These are phyloP conservation scores for Antigone vipio DNA, from an alignment of 2,113 vertebrate genomes.

Conservation along the genomic window DNA sequence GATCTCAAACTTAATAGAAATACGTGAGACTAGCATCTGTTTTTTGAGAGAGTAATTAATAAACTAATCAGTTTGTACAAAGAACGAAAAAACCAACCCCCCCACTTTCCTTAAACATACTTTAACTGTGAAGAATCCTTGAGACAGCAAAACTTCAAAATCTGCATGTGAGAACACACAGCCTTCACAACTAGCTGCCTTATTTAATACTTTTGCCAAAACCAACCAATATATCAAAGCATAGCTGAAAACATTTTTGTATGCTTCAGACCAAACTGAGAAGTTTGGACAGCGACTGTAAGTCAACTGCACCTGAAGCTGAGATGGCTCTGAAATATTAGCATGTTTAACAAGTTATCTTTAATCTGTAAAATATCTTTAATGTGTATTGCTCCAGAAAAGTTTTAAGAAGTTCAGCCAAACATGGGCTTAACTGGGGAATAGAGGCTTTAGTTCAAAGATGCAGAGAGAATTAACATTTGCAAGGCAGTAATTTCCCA, in stretches of 20 bases:
- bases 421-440: neutral
- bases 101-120: neutral
- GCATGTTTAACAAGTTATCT: neutral
- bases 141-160: neutral
- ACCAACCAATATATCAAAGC: neutral
- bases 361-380: neutral
- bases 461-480: neutral
- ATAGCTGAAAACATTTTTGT: neutral
- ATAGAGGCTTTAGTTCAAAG: neutral
- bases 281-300: neutral
- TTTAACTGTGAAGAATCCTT: neutral
- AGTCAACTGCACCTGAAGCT: neutral
- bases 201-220: neutral
- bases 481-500: neutral
- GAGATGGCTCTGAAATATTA: neutral
- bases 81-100: neutral
- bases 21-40: neutral
- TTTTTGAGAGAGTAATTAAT: neutral
- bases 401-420: neutral
- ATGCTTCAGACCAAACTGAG: neutral
- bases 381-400: neutral
- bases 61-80: neutral
- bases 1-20: neutral
- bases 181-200: neutral
- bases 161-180: neutral